Conservation (phyloP, 2,888 invertebrate species). For the Mimumesa dahlbomi region DNA sequence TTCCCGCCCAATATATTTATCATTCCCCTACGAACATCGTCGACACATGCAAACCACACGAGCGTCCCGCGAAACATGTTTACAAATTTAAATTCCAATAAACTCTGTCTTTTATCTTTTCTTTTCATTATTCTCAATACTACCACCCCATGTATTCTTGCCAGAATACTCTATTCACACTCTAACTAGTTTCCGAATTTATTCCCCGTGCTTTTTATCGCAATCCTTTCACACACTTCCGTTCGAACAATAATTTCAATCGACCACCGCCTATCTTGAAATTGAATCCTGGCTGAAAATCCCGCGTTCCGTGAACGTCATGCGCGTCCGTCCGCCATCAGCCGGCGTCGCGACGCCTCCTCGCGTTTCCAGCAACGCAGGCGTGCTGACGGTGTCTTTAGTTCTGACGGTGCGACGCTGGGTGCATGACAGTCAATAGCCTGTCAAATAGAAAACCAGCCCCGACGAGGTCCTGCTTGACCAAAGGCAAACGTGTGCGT, state of each 20-base stretch:
- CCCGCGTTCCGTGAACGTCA: constrained; percentile 35
- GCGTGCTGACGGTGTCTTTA: constrained; percentile 59
- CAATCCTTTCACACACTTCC: too few species aligned
- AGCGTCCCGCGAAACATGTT: not conserved
- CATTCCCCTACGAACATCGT: too few species aligned
- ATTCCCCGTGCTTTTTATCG: too few species aligned
- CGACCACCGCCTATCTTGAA: too few species aligned
- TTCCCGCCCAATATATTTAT: not conserved
- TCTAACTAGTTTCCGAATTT: too few species aligned
- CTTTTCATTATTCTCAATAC: too few species aligned
- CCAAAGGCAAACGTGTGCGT: constrained; percentile 54
- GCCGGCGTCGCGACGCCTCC: constrained; percentile 46
- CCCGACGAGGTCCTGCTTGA: constrained; percentile 52
- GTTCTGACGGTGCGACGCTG: constrained; percentile 64
- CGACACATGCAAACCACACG: too few species aligned
- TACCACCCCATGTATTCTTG: too few species aligned
- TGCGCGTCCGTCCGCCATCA: constrained; percentile 32
- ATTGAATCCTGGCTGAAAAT: constrained; percentile 30
- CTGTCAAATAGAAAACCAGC: constrained; percentile 67
- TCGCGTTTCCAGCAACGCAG: constrained; percentile 56
- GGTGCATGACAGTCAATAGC: constrained; percentile 75
- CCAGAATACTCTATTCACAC: too few species aligned
- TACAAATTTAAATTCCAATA: not conserved
- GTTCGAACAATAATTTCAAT: too few species aligned
- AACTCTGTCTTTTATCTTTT: too few species aligned